Percentiles rank a stretch among this genome's conserved stretches.
Evolutionary conservation across 1,140 invertebrate species (phyloP).

Genomic region (Hesperophylax magnus): DNA sequence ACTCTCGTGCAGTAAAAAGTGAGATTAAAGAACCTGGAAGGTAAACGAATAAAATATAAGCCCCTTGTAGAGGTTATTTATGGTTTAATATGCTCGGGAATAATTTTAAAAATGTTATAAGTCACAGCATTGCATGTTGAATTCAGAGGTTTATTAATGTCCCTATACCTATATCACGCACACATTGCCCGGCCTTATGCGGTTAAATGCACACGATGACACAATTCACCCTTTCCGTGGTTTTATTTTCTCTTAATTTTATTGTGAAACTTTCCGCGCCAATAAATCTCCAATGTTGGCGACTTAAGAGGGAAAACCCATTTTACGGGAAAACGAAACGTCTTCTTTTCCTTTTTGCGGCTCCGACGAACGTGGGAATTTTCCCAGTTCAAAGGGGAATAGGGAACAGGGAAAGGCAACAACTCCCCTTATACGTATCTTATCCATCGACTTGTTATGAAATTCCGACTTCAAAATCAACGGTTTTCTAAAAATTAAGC

Average conservation of each 20-base stretch:
- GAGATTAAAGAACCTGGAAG: too few species aligned
- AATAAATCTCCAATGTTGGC: constrained; percentile 36
- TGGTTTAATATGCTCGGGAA: too few species aligned
- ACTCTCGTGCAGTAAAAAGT: too few species aligned
- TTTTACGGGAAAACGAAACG: constrained; percentile 9
- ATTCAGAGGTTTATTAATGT: too few species aligned
- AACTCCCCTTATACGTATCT: not conserved
- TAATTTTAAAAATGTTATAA: too few species aligned
- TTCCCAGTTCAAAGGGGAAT: not conserved
- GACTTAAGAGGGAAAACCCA: constrained; percentile 37
- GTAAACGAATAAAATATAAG: too few species aligned
- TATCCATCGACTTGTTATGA: constrained; percentile 6
- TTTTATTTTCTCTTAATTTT: constrained; percentile 33
- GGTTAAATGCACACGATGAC: too few species aligned
- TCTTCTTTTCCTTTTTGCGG: constrained; percentile 31
- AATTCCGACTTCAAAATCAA: too few species aligned
- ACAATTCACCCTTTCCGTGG: constrained; percentile 27
- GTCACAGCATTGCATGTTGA: too few species aligned
- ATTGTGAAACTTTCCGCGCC: constrained; percentile 32
- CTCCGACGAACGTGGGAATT: constrained; percentile 19
- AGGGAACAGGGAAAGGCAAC: too few species aligned
- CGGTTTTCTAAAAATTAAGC: too few species aligned
- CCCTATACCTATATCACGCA: not conserved
- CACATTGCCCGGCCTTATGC: not conserved
- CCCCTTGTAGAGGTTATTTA: too few species aligned